phyloP scores from a whole-genome alignment of 1,140 invertebrate species.

The Drosophila setifemur region DNA sequence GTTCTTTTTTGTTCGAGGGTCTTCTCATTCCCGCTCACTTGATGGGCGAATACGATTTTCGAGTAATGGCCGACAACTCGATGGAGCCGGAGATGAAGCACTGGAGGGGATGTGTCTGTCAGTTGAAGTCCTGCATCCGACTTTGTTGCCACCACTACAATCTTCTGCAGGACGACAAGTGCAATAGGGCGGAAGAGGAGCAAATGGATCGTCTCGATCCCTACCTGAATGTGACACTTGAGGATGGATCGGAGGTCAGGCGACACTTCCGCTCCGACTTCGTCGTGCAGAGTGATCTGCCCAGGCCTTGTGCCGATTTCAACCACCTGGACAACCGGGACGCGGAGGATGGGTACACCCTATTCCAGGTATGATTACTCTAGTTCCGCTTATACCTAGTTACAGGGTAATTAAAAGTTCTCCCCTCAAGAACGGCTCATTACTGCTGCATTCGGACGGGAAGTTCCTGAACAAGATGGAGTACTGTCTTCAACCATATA shows the following conservation, averaged over 20 bases:
- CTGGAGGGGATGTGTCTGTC: constrained; percentile 50
- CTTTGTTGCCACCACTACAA: constrained; percentile 57
- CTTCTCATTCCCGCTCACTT: constrained; percentile 40
- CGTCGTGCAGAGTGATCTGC: constrained; percentile 43
- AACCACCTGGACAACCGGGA: constrained; percentile 23
- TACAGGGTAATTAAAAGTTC: too few relatives aligned
- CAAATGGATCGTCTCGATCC: constrained; percentile 18
- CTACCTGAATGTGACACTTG: constrained; percentile 41
- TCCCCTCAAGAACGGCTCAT: constrained; percentile 48
- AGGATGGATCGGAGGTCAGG: constrained; percentile 9
- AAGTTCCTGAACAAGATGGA: constrained; percentile 9
- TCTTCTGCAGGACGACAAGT: background rate
- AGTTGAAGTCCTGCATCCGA: constrained; percentile 39
- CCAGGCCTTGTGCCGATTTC: constrained; percentile 34
- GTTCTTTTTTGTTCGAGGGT: constrained; percentile 45
- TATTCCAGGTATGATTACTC: constrained; percentile 68
- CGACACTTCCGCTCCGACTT: constrained; percentile 49
- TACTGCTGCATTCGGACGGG: constrained; percentile 4
- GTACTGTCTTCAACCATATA: constrained; percentile 46
- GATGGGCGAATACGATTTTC: constrained; percentile 30
- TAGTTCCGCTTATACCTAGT: too few relatives aligned
- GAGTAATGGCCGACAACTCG: background rate
- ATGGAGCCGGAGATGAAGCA: constrained; percentile 41
- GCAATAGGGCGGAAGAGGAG: background rate
- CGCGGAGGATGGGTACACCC: constrained; percentile 23